These are phyloP conservation scores for Columba guinea DNA, from an alignment of 2,797 vertebrate species.

Conservation along the genomic window DNA sequence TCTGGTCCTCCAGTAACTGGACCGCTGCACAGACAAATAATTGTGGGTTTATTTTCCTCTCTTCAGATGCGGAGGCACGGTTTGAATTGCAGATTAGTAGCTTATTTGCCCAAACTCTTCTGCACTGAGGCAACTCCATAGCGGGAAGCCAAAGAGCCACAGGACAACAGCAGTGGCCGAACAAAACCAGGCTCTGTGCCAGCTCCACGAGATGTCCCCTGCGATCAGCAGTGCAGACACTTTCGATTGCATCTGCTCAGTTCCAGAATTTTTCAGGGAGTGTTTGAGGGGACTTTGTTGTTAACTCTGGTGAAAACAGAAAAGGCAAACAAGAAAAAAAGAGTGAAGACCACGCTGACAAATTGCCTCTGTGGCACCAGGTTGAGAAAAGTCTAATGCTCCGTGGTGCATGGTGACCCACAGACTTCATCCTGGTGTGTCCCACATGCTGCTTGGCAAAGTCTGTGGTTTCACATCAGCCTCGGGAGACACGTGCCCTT, in stretches of 20 bases:
- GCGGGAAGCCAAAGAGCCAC: conserved; percentile 11
- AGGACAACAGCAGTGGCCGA: conserved; percentile 1
- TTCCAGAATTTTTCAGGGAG: not conserved
- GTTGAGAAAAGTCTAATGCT: not conserved
- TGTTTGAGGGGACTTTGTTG: not conserved
- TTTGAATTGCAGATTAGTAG: conserved; percentile 13
- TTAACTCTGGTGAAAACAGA: not conserved
- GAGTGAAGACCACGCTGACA: not conserved
- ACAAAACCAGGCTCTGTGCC: not conserved
- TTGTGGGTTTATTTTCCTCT: not conserved
- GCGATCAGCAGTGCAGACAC: not conserved
- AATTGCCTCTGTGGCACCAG: not conserved
- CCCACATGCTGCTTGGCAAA: not conserved
- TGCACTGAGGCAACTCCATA: not conserved
- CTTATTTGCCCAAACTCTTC: not conserved
- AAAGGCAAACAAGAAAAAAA: not conserved
- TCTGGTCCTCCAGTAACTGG: not conserved
- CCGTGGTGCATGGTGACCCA: rapidly evolving
- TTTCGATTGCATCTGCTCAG: not conserved
- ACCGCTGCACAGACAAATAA: not conserved
- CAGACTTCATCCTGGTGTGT: not conserved
- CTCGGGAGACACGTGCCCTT: not conserved
- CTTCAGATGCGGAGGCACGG: not conserved
- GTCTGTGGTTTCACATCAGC: not conserved
- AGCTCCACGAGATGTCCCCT: not conserved